Evolutionary conservation across 2,797 vertebrate species (phyloP), one percentile per base, ranked within the genome.

Genomic region (Champsocephalus gunnari): DNA sequence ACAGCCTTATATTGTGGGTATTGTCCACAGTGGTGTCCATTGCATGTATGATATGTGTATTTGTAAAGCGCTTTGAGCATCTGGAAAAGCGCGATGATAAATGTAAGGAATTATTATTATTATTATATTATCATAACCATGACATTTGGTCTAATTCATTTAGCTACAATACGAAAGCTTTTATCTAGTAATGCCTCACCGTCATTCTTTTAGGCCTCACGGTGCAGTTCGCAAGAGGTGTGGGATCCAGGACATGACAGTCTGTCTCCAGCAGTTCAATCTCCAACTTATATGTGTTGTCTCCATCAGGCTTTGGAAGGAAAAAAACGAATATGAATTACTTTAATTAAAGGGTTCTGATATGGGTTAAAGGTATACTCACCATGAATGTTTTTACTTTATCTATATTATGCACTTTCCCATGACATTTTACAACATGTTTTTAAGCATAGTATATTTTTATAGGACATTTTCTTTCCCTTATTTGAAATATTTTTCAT

Each of bases 201-300:
- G 92, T 95, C 55, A 85, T 14, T 0, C 0, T 0, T 82, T 94
- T 94, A 56, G 92, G 74, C 72, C 95, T 88, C 81, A 95, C 92
- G 12, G 92, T 90, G 70, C 95, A 96, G 86, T 93, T 93, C 24
- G 83, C 81, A 51, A 93, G 45, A 43, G 94, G 93, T 3, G 92
- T 95, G 6, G 95, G 94, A 76, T 95, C 92, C 82, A 93, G 60
- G 43, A 95, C 89, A 16, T 95, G 95, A 41, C 95, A 96, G 63
- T 88, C 68, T 12, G 95, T 96, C 88, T 95, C 93, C 78, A 95
- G 86, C 38, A 96, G 83, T 0, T 96, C 95, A 55, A 96, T 9
- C 53, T 96, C 95, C 64, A 96, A 28, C 1, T 84, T 3, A 59
- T 92, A 93, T 0, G 10, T 87, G 5, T 75, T 32, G 9, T 79